Base-by-base conservation (phyloP, 2,888 invertebrate genomes). In the Erebia palarica region DNA sequence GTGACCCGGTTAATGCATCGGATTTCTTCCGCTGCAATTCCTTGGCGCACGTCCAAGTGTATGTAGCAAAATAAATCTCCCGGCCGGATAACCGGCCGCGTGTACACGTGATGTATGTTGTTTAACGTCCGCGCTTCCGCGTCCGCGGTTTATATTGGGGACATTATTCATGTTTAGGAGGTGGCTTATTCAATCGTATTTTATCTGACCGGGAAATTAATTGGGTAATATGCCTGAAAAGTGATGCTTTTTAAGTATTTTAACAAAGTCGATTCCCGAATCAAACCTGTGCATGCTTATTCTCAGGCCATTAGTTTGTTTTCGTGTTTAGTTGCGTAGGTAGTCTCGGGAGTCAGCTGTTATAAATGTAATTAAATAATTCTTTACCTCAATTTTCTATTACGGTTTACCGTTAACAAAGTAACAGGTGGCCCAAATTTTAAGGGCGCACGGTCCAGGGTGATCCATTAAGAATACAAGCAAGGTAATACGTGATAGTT, bases 1-100 rank as follows among this genome's bases (percentile, higher is more conserved):
- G 74, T 75, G 75, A 75, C 75, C 76, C 75, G 74, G 75, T 72
- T 75, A 72, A 60, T 60, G 61, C 61, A 58, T 49, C 64, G 63
- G 63, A 65, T 70, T 66, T 67, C 66, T 60, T 55, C 61, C 66
- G 66, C 61, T 73, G 70, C 69, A 65, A 65, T 70, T 65, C 68
- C 68, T 72, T 74, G 74, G 74, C 74, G 47, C 55, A 14, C 44
- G 58, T 70, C 74, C 74, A 74, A 70, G 70, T 69, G 65, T 61
- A 55, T 71, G 66, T 71, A 68, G 55, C 67, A 51, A 68, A 49
- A 71, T 74, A 74, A 74, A 74, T 74, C 74, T 72, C 65, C 21
- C 42, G 27, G 57, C 72, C 70, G 75, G 75, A 75, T 73, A 72
- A 70, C 75, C 68, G 72, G 72, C 69, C 53, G 70, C 64, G 70